phyloP scores from a whole-genome alignment of 2,888 invertebrate species.

The Sarcophaga variegata region DNA sequence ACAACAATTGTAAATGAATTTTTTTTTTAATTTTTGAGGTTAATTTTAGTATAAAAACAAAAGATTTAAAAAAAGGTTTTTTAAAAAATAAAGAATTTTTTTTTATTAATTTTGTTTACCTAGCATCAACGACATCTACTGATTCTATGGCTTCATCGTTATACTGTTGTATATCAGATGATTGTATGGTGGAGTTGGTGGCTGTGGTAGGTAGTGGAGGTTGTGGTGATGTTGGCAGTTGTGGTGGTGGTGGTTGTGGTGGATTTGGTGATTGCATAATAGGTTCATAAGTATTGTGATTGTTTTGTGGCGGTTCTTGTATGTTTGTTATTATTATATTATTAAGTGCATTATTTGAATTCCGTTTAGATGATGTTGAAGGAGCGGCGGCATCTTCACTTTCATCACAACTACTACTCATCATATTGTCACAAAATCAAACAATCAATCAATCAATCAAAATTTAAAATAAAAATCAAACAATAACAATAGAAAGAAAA shows the following conservation, averaged over 20 bases:
- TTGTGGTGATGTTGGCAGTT: constrained; percentile 63
- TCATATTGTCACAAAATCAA: constrained; percentile 42
- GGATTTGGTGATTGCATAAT: constrained; percentile 71
- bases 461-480: constrained; percentile 70
- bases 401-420: constrained; percentile 76
- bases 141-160: constrained; percentile 76
- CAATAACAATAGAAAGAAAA: constrained; percentile 61
- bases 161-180: constrained; percentile 75
- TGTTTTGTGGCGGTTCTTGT: constrained; percentile 73
- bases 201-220: constrained; percentile 74
- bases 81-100: not conserved
- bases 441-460: constrained; percentile 56
- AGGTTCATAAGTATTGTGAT: constrained; percentile 70
- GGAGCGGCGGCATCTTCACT: constrained; percentile 72
- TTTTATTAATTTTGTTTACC: constrained; percentile 74
- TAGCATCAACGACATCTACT: constrained; percentile 79
- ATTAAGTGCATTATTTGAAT: constrained; percentile 74
- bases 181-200: constrained; percentile 75
- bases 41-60: constrained; percentile 35
- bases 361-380: constrained; percentile 76
- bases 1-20: constrained; percentile 17
- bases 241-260: constrained; percentile 70
- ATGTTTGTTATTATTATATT: constrained; percentile 69
- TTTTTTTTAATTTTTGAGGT: constrained; percentile 12
- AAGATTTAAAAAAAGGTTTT: not conserved